Evolutionary conservation across 2,888 invertebrate species (phyloP).

Genomic region (Ophion ellenae): DNA sequence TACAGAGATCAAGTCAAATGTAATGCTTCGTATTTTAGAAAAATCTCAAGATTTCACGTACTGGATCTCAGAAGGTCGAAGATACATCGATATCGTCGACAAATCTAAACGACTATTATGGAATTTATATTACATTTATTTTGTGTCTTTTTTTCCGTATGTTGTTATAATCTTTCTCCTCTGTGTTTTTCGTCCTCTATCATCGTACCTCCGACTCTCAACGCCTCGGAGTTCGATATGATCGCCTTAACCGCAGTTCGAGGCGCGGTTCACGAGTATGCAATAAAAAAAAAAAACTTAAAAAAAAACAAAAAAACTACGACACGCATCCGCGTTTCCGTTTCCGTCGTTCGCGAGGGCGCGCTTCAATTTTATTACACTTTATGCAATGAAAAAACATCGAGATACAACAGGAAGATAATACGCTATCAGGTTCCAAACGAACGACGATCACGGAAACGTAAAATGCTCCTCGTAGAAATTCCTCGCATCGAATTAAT

Average conservation of each 20-base stretch:
- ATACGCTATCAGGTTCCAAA: constrained; percentile 36
- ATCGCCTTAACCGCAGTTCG: constrained; percentile 33
- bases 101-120: constrained; percentile 72
- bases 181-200: constrained; percentile 44
- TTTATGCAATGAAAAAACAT: constrained; percentile 55
- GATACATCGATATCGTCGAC: constrained; percentile 10
- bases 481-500: constrained; percentile 29
- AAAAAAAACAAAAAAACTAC: constrained; percentile 10
- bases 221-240: constrained; percentile 23
- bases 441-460: constrained; percentile 42
- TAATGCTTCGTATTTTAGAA: not conserved
- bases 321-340: constrained; percentile 38
- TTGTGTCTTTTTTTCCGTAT: constrained; percentile 78
- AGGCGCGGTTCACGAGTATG: constrained; percentile 53
- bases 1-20: not conserved
- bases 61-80: constrained; percentile 15
- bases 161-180: constrained; percentile 75
- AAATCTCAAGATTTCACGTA: not conserved
- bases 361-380: constrained; percentile 46
- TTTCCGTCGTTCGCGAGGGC: constrained; percentile 36
- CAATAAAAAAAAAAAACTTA: constrained; percentile 13
- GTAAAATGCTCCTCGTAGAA: constrained; percentile 30
- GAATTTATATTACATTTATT: constrained; percentile 84
- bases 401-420: constrained; percentile 58
- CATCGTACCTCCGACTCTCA: constrained; percentile 57